Conservation (phyloP, 2,113 vertebrate genomes). For the Halcyon senegalensis region DNA sequence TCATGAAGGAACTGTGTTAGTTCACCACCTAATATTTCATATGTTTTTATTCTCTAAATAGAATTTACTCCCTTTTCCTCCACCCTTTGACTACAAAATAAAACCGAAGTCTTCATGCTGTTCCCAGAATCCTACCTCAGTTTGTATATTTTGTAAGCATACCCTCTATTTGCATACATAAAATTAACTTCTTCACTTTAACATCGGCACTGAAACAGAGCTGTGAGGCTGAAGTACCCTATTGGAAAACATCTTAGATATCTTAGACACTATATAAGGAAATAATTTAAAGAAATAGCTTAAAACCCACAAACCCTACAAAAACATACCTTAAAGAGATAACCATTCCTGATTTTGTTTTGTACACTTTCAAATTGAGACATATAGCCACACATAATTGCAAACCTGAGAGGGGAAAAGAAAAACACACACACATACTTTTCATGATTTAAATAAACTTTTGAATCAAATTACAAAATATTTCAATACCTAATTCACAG, state of each 20-base stretch:
- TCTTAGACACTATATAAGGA: slow-evolving; percentile 1
- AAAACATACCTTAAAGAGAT: slow-evolving; percentile 91
- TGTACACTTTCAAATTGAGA: slow-evolving; percentile 93
- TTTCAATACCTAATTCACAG: slow-evolving; percentile 33
- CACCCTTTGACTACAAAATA: background rate
- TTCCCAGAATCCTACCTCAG: background rate
- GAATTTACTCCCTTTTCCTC: background rate
- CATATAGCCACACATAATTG: slow-evolving; percentile 92
- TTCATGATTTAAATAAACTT: slow-evolving; percentile 57
- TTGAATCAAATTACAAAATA: slow-evolving; percentile 37
- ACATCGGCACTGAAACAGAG: background rate
- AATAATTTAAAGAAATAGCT: slow-evolving; percentile 51
- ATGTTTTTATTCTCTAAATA: background rate
- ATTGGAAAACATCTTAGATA: background rate
- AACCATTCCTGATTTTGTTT: slow-evolving; percentile 95
- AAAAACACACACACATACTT: slow-evolving; percentile 71
- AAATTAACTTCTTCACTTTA: background rate
- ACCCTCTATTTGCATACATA: background rate
- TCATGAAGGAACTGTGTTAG: background rate
- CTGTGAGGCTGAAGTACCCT: background rate
- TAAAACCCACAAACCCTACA: slow-evolving; percentile 23
- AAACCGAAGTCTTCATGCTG: background rate
- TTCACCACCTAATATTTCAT: background rate
- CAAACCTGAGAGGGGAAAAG: slow-evolving; percentile 84
- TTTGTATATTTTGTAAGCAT: background rate